These are phyloP conservation scores for Alentia gelatinosa DNA, from an alignment of 2,888 invertebrate genomes.

Conservation along the genomic window DNA sequence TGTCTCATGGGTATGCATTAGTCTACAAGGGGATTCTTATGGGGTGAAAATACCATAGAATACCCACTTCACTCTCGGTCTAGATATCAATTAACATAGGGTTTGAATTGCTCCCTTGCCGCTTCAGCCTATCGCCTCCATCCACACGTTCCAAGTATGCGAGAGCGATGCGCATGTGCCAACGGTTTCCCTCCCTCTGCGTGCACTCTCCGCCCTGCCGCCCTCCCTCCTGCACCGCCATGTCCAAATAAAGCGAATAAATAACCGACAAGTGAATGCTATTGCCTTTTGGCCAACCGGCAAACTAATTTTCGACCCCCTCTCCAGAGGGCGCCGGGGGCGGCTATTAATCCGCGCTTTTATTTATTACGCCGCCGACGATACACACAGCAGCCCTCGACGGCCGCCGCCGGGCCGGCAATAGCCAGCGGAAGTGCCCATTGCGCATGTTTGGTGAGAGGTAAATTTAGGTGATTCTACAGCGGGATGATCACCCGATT, in stretches of 20 bases:
- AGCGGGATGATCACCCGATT: too few relatives aligned
- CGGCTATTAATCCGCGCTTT: not conserved
- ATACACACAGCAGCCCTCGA: not conserved
- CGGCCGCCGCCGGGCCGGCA: not conserved
- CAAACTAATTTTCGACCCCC: constrained; percentile 22
- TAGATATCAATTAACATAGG: not conserved
- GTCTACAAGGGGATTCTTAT: too few relatives aligned
- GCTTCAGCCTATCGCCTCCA: too few relatives aligned
- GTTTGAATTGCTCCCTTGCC: not conserved
- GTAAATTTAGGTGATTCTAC: too few relatives aligned
- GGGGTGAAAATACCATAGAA: too few relatives aligned
- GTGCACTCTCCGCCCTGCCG: not conserved
- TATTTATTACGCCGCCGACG: not conserved
- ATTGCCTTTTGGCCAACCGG: not conserved
- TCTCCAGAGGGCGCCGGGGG: not conserved
- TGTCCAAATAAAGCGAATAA: not conserved
- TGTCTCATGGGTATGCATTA: too few relatives aligned
- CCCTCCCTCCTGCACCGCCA: not conserved
- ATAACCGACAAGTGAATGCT: not conserved
- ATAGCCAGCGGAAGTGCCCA: not conserved
- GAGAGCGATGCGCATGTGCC: not conserved
- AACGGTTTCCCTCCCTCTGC: not conserved
- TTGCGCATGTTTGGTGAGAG: constrained; percentile 1
- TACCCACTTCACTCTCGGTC: not conserved
- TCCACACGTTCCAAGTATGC: not conserved